phyloP scores from a whole-genome alignment of 1,140 invertebrate species.

The Mycetomoellerius zeteki region DNA sequence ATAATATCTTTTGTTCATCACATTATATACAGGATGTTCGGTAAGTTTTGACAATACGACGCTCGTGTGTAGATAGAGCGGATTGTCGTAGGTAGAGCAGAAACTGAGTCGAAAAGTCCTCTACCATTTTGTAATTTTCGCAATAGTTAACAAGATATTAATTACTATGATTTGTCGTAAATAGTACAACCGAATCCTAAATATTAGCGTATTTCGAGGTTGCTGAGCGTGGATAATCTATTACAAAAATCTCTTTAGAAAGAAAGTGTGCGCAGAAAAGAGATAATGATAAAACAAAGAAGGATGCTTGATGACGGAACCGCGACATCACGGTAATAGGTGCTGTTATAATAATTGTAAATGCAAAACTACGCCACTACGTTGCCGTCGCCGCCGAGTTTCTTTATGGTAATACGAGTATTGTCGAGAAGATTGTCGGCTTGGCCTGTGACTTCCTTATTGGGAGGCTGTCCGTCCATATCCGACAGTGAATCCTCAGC shows the following conservation, averaged over 20 bases:
- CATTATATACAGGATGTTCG: no score
- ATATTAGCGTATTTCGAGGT: constrained; percentile 49
- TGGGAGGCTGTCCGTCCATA: constrained; percentile 19
- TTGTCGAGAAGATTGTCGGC: constrained; percentile 59
- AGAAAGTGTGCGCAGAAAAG: background rate
- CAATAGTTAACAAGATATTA: no score
- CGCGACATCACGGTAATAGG: constrained; percentile 61
- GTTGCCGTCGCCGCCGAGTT: constrained; percentile 27
- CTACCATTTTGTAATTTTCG: no score
- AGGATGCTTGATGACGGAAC: constrained; percentile 45
- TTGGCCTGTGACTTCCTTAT: constrained; percentile 56
- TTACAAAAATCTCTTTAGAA: constrained; percentile 51
- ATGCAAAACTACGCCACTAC: constrained; percentile 59
- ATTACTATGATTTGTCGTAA: background rate
- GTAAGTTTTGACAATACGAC: no score
- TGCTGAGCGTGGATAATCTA: constrained; percentile 29
- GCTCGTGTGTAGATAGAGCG: no score
- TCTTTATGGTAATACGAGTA: constrained; percentile 69
- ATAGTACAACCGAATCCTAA: constrained; percentile 36
- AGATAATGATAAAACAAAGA: constrained; percentile 21
- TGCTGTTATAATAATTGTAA: constrained; percentile 73
- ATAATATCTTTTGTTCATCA: no score
- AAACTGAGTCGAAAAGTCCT: no score
- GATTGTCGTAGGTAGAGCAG: no score
- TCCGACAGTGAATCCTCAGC: constrained; percentile 5